Evolutionary conservation across 2,888 invertebrate species (phyloP), one percentile per base, ranked within the genome.

Genomic region (Melieria omissa): DNA sequence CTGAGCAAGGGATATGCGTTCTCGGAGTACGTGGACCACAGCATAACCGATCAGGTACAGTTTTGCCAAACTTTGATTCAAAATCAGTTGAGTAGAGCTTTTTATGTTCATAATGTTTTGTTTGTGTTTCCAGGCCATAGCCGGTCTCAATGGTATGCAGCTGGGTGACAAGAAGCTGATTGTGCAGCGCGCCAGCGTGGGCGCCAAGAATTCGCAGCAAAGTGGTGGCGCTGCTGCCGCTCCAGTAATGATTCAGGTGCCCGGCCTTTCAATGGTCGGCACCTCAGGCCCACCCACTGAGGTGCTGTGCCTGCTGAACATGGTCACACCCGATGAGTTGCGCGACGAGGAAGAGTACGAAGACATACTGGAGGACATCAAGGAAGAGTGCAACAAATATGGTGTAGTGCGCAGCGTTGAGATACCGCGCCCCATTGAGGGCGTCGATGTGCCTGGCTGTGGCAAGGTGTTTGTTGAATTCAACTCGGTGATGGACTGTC

Each of bases 401-500:
- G 98, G 98, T 57, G 93, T 93, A 74, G 98, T 99, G 10, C 92
- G 95, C 80, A 97, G 96, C 84, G 91, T 98, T 83, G 98, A 98
- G 89, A 97, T 98, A 80, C 98, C 98, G 9, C 89, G 98, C 81
- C 98, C 98, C 3, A 96, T 98, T 81, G 95, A 95, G 86, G 97
- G 97, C 64, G 96, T 98, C 4, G 96, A 97, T 86, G 97, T 98
- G 63, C 96, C 97, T 72, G 98, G 98, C 70, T 95, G 97, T 88
- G 98, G 97, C 88, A 98, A 98, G 91, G 97, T 98, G 68, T 99
- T 97, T 86, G 96, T 99, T 67, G 98, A 99, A 88, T 99, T 98
- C 88, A 95, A 95, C 89, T 94, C 96, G 71, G 93, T 96, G 74
- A 91, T 94, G 62, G 98, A 99, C 84, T 98, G 98, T 85, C 98